Conservation (phyloP, 2,113 vertebrate species). For the Actenoides hombroni region DNA sequence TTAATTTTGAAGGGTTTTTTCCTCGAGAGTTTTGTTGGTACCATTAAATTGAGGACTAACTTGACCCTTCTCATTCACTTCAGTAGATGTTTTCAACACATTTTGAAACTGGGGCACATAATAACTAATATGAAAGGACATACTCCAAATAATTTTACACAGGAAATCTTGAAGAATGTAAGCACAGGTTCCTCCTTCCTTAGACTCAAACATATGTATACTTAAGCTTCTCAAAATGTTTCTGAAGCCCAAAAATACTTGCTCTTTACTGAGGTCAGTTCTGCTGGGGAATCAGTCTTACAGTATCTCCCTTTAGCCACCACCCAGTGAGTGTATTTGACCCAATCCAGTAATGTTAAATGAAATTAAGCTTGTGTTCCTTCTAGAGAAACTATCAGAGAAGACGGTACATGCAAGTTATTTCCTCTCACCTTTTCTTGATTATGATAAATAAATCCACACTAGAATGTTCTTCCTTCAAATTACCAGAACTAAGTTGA, state of each 20-base stretch:
- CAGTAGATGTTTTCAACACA: background rate
- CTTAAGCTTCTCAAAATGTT: background rate
- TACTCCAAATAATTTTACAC: background rate
- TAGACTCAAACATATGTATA: background rate
- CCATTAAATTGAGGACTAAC: background rate
- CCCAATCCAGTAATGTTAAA: background rate
- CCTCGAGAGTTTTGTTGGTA: background rate
- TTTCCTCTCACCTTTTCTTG: background rate
- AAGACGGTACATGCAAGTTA: background rate
- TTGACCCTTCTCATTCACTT: background rate
- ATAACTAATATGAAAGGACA: background rate
- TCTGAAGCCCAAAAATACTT: background rate
- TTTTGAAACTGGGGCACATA: background rate
- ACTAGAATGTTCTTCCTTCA: background rate
- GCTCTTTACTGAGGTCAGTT: background rate
- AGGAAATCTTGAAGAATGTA: background rate
- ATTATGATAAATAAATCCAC: background rate
- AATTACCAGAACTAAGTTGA: background rate
- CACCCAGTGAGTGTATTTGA: background rate
- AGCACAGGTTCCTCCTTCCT: background rate
- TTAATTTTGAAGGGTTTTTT: background rate
- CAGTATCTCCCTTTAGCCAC: background rate
- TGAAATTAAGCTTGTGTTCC: background rate
- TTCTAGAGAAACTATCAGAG: background rate
- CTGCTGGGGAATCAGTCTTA: background rate